Percentiles rank a stretch among this genome's conserved stretches.
Conservation (phyloP, 2,888 invertebrate genomes). For the Globia sparganii region DNA sequence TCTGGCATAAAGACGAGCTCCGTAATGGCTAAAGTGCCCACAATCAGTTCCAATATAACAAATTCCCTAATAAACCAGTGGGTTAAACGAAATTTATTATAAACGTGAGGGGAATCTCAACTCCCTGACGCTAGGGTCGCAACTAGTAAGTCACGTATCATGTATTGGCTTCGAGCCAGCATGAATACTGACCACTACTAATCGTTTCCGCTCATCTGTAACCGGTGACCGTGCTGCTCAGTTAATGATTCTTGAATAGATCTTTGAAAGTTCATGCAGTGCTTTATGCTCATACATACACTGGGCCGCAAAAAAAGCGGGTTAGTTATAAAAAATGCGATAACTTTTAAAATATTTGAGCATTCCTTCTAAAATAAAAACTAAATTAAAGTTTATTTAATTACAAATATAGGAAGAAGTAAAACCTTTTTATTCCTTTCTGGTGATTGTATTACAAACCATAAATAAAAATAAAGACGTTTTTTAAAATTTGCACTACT, state of each 20-base stretch:
- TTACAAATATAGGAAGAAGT: too few species aligned
- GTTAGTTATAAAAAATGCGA: too few species aligned
- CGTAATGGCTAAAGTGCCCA: constrained; percentile 29
- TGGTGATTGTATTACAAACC: too few species aligned
- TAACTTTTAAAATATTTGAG: too few species aligned
- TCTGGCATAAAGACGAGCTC: constrained; percentile 24
- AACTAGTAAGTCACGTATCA: constrained; percentile 58
- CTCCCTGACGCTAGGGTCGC: constrained; percentile 30
- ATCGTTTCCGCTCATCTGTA: constrained; percentile 61
- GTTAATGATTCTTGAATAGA: constrained; percentile 37
- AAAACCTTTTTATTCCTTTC: too few species aligned
- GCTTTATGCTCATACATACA: background rate
- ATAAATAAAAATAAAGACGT: too few species aligned
- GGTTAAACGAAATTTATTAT: constrained; percentile 53
- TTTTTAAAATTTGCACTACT: too few species aligned
- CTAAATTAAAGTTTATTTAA: too few species aligned
- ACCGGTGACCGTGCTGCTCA: constrained; percentile 18
- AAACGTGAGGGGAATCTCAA: constrained; percentile 58
- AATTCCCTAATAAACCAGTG: constrained; percentile 58
- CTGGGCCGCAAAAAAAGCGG: too few species aligned
- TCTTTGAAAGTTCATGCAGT: constrained; percentile 12
- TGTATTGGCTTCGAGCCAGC: constrained; percentile 62
- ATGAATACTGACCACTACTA: constrained; percentile 50
- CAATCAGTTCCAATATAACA: constrained; percentile 41
- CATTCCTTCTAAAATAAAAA: too few species aligned